Evolutionary conservation across 2,888 invertebrate genomes (phyloP).

Genomic region (Tipula lateralis): DNA sequence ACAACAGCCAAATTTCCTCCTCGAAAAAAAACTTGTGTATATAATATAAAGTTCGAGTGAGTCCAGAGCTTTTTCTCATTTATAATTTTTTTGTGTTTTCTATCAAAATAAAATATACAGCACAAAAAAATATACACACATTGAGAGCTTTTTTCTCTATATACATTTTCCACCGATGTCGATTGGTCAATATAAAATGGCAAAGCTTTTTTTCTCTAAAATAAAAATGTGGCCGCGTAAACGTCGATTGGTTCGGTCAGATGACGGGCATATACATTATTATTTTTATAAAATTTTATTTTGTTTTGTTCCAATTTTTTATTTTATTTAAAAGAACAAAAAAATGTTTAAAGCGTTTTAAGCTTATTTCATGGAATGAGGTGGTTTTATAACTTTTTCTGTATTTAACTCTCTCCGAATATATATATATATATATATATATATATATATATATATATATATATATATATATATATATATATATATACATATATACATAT

Average conservation of each 20-base stretch:
- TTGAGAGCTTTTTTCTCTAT: constrained; percentile 29
- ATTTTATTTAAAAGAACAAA: not conserved
- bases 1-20: constrained; percentile 2
- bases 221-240: constrained; percentile 30
- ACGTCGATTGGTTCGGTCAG: constrained; percentile 31
- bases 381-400: not conserved
- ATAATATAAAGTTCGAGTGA: constrained; percentile 24
- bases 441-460: no score
- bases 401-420: not conserved
- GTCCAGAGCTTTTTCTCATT: constrained; percentile 21
- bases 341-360: constrained; percentile 19
- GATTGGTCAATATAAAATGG: constrained; percentile 31
- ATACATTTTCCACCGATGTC: constrained; percentile 29
- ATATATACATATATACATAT: no score
- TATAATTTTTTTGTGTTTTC: not conserved
- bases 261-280: constrained; percentile 29
- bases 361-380: not conserved
- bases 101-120: not conserved
- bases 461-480: no score
- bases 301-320: constrained; percentile 19
- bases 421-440: no score
- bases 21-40: not conserved
- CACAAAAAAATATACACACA: constrained; percentile 25
- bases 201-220: constrained; percentile 28
- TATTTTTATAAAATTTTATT: not conserved